phyloP scores from a whole-genome alignment of 2,797 vertebrate genomes.

The Selene dorsalis region DNA sequence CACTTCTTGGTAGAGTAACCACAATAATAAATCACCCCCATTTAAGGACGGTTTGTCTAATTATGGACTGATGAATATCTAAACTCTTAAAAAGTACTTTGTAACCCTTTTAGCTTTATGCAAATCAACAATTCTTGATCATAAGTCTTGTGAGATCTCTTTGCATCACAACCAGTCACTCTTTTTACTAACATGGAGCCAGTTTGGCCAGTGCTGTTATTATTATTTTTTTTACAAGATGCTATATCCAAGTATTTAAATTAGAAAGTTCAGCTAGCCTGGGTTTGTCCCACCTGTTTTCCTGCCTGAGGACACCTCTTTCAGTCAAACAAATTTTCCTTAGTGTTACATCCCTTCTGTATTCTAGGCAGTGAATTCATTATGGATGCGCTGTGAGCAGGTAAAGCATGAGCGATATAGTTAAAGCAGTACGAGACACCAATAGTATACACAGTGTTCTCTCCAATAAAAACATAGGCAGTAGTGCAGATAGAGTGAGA shows the following conservation, averaged over 20 bases:
- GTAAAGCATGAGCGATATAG: slow-evolving; percentile 14
- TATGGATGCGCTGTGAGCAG: not conserved
- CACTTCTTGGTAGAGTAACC: not conserved
- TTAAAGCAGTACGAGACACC: slow-evolving; percentile 13
- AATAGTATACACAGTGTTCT: slow-evolving; percentile 1
- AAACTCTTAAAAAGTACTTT: not conserved
- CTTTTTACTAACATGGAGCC: no score
- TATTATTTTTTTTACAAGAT: no score
- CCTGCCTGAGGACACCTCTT: no score
- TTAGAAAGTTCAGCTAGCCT: no score
- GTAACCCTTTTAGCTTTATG: not conserved
- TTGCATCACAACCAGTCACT: not conserved
- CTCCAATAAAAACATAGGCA: not conserved
- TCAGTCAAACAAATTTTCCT: no score
- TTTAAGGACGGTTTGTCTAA: not conserved
- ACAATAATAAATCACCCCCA: not conserved
- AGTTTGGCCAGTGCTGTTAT: no score
- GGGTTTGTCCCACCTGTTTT: no score
- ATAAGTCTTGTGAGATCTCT: not conserved
- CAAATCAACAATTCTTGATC: not conserved
- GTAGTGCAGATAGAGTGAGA: not conserved
- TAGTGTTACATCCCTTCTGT: no score
- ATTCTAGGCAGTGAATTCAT: slow-evolving; percentile 13
- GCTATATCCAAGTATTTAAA: no score
- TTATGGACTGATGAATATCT: not conserved